Evolutionary conservation across 2,888 invertebrate species (phyloP).

Genomic region (Pardosa pseudoannulata): DNA sequence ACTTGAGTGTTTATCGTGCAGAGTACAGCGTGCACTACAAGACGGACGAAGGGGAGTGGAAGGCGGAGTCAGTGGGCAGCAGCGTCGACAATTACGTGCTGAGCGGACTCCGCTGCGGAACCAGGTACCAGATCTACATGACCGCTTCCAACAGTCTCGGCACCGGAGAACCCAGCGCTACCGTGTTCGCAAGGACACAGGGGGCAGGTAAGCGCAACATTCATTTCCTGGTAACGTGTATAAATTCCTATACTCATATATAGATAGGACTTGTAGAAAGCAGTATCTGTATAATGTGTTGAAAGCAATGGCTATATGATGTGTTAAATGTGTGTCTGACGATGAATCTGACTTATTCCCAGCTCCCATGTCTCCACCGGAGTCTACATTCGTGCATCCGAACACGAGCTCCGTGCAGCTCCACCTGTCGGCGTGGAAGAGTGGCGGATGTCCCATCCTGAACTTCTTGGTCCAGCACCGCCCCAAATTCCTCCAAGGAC

Average conservation of each 20-base stretch:
- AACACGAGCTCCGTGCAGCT: slow-evolving; percentile 77
- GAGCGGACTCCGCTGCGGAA: slow-evolving; percentile 67
- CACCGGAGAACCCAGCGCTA: slow-evolving; percentile 73
- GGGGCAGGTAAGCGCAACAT: slow-evolving; percentile 71
- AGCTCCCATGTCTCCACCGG: slow-evolving; percentile 77
- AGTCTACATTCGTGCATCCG: slow-evolving; percentile 75
- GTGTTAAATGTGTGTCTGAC: too few species aligned
- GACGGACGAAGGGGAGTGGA: slow-evolving; percentile 65
- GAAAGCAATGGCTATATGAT: too few species aligned
- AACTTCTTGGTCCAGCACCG: slow-evolving; percentile 76
- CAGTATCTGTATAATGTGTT: too few species aligned
- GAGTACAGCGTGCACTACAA: slow-evolving; percentile 70
- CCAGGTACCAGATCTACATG: slow-evolving; percentile 73
- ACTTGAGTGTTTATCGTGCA: too few species aligned
- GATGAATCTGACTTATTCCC: too few species aligned
- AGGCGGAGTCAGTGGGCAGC: slow-evolving; percentile 36
- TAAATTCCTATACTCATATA: too few species aligned
- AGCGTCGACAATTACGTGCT: slow-evolving; percentile 39
- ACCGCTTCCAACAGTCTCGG: slow-evolving; percentile 74
- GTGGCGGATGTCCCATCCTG: slow-evolving; percentile 77
- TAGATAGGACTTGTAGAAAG: too few species aligned
- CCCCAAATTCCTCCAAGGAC: slow-evolving; percentile 47
- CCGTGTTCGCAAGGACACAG: slow-evolving; percentile 43
- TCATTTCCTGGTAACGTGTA: too few species aligned
- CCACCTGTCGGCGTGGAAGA: slow-evolving; percentile 77